A percentile compares a stretch with the other conserved stretches of the same genome.
phyloP scores from a whole-genome alignment of 1,140 invertebrate genomes.

The Parasteatoda tepidariorum region DNA sequence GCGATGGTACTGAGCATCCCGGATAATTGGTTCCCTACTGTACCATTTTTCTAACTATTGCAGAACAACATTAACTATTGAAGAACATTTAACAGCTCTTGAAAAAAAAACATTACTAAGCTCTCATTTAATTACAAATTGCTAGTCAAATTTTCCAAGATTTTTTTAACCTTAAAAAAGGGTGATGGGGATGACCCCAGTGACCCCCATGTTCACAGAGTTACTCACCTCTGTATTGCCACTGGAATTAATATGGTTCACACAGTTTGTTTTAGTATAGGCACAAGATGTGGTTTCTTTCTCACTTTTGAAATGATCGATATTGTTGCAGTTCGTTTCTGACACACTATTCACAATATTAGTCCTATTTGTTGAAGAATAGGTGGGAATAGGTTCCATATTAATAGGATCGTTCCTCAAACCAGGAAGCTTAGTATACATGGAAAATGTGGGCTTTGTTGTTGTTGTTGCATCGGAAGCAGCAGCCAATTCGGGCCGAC shows the following conservation, averaged over 20 bases:
- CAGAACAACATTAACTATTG: too few relatives aligned
- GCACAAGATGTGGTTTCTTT: conserved; percentile 7
- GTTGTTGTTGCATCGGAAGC: conserved; percentile 12
- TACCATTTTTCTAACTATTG: too few relatives aligned
- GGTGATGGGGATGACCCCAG: too few relatives aligned
- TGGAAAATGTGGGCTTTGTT: conserved; percentile 59
- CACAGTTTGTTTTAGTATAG: conserved; percentile 37
- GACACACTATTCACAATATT: background rate
- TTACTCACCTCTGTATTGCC: conserved; percentile 44
- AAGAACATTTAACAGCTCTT: too few relatives aligned
- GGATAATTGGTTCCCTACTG: too few relatives aligned
- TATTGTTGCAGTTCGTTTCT: conserved; percentile 24
- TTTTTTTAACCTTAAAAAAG: too few relatives aligned
- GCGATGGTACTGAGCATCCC: too few relatives aligned
- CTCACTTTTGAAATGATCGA: conserved; percentile 2
- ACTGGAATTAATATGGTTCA: conserved; percentile 40
- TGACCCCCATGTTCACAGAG: too few relatives aligned
- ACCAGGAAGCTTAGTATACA: conserved; percentile 65
- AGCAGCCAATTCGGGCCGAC: conserved; percentile 65
- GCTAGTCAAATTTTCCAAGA: too few relatives aligned
- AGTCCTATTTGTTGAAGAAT: background rate
- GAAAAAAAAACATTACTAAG: too few relatives aligned
- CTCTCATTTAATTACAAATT: too few relatives aligned
- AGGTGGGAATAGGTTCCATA: conserved; percentile 28
- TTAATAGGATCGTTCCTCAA: conserved; percentile 65